Base-by-base conservation (phyloP, 1,140 invertebrate genomes). In the Melanaphis sacchari region DNA sequence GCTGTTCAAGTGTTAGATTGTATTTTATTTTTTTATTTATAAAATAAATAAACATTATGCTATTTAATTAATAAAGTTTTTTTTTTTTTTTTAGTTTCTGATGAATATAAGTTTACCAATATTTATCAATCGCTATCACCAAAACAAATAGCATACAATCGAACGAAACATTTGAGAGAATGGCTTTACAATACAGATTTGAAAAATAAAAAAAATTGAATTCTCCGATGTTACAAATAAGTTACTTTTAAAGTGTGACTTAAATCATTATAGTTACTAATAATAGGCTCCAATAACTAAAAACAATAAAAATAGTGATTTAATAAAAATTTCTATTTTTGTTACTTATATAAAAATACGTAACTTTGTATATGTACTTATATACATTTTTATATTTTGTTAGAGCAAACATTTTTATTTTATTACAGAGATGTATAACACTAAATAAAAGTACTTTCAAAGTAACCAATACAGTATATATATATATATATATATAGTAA, bases 61-160 rank as follows among this genome's bases (percentile, higher is more conserved):
- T 76, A 76, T 5, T 18, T 18, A 76, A n/a, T n/a, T 76, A 24
- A 38, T 38, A 82, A 82, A 7, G 21, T 18, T 9, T 84, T 26
- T 82, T 4, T 85, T 85, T 66, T 22, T 87, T 90, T 90, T 90
- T 66, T 22, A 90, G 89, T 90, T 24, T 59, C 59, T 76, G 59
- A 66, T 90, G 38, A 59, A 43, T 66, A 90, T 18, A 90, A 90
- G 4, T 90, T 66, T 31, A 90, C 52, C 24, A 59, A n/a, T 40
- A 31, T 90, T 66, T 90, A 41, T 66, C 89, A 90, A 8, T 0
- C 89, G 22, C 24, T 85, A 18, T 85, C n/a, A 26, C n/a, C 91
- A 9, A 93, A 85, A 31, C 76, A 93, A 84, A 93, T 84, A 93
- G 81, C 91, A 84, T 93, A n/a, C 24, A 85, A 85, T n/a, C 91